A percentile compares a stretch with the other conserved stretches of the same genome.
Evolutionary conservation across 2,888 invertebrate species (phyloP).

Genomic region (Mesoligia furuncula): DNA sequence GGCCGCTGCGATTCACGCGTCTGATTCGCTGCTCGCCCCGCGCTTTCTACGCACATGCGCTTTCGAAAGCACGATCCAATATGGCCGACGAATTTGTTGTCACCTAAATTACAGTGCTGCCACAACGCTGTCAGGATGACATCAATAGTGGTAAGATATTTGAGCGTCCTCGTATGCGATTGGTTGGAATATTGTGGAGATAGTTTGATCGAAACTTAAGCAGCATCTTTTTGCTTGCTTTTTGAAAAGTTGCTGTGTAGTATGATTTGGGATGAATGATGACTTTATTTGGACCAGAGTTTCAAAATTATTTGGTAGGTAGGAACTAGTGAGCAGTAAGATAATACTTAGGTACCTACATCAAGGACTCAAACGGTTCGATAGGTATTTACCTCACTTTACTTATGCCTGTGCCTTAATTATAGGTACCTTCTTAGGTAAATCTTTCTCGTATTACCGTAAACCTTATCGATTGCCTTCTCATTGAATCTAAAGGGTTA

Average conservation of each 20-base stretch:
- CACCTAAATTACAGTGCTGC: conserved; percentile 44
- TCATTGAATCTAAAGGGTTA: neutral
- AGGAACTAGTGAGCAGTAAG: too few relatives aligned
- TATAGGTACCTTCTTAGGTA: neutral
- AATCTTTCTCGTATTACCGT: neutral
- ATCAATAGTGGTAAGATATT: conserved; percentile 29
- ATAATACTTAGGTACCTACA: neutral
- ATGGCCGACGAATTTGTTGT: conserved; percentile 72
- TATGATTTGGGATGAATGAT: neutral
- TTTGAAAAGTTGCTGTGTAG: neutral
- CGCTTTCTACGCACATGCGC: conserved; percentile 83
- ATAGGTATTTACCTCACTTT: neutral
- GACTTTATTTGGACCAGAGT: neutral
- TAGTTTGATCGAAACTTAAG: neutral
- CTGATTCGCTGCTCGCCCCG: conserved; percentile 77
- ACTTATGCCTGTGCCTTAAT: neutral
- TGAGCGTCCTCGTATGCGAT: conserved; percentile 14
- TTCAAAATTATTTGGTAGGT: neutral
- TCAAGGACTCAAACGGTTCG: neutral
- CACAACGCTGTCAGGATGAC: conserved; percentile 11
- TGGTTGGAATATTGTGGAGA: conserved; percentile 27
- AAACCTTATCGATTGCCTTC: neutral
- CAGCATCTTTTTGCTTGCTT: neutral
- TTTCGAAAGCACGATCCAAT: conserved; percentile 72
- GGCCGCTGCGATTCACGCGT: conserved; percentile 74